These are phyloP conservation scores for Diogma glabrata DNA, from an alignment of 2,888 invertebrate genomes.

Conservation along the genomic window DNA sequence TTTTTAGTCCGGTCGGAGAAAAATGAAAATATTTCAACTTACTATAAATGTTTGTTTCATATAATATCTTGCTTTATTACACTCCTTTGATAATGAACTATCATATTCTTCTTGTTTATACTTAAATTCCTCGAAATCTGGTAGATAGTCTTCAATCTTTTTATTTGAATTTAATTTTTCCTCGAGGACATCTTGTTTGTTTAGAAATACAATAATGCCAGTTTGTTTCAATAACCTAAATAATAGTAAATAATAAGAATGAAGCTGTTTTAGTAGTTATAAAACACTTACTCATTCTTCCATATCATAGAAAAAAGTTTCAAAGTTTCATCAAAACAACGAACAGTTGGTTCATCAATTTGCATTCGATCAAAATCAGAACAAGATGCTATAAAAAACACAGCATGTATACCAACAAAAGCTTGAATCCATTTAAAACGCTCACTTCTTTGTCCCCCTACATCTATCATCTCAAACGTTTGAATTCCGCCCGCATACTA, in stretches of 20 bases:
- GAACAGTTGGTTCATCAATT: conserved; percentile 56
- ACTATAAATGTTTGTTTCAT: conserved; percentile 50
- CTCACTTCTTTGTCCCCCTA: conserved; percentile 72
- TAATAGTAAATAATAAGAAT: too few species aligned
- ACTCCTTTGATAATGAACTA: too few species aligned
- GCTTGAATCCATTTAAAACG: conserved; percentile 69
- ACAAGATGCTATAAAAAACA: conserved; percentile 67
- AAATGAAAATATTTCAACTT: too few species aligned
- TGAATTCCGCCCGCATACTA: conserved; percentile 52
- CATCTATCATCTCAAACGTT: conserved; percentile 73
- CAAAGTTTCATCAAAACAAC: conserved; percentile 60
- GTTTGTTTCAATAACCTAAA: too few species aligned
- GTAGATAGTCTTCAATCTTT: conserved; percentile 47
- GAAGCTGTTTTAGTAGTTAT: too few species aligned
- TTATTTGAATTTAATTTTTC: conserved; percentile 55
- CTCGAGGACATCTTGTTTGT: conserved; percentile 67
- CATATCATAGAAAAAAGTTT: conserved; percentile 64
- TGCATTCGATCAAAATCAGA: conserved; percentile 69
- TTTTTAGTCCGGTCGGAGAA: too few species aligned
- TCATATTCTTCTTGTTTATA: conserved; percentile 36
- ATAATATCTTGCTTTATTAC: conserved; percentile 51
- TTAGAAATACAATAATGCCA: conserved; percentile 69
- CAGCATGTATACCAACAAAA: conserved; percentile 71
- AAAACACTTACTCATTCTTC: conserved; percentile 53
- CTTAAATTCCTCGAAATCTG: conserved; percentile 35